phyloP scores from a whole-genome alignment of 2,888 invertebrate genomes.

The Eupithecia tripunctaria region DNA sequence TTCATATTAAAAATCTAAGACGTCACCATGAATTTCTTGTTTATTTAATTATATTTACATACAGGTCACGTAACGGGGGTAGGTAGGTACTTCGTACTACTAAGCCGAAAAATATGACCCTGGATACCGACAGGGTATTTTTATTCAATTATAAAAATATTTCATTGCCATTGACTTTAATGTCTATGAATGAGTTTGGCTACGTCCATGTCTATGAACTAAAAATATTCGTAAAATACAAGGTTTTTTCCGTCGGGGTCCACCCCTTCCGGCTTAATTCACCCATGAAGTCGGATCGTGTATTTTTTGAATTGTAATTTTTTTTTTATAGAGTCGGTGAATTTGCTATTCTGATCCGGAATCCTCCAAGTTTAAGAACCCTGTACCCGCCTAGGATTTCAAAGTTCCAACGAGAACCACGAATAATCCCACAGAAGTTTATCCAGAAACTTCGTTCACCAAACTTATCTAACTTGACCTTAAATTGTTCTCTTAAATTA shows the following conservation, averaged over 20 bases:
- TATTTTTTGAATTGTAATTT: not conserved
- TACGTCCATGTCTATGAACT: too few species aligned
- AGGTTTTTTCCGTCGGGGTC: not conserved
- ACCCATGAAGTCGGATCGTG: not conserved
- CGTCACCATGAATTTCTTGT: too few species aligned
- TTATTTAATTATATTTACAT: too few species aligned
- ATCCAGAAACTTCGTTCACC: slow-evolving; percentile 12
- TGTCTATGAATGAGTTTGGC: too few species aligned
- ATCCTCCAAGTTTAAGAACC: not conserved
- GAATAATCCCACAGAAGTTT: slow-evolving; percentile 11
- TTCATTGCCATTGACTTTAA: too few species aligned
- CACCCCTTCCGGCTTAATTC: too few species aligned
- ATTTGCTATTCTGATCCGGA: not conserved
- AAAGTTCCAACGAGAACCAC: slow-evolving; percentile 8
- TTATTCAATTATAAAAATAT: too few species aligned
- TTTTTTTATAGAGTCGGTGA: not conserved
- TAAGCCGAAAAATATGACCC: too few species aligned
- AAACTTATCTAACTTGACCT: slow-evolving; percentile 20
- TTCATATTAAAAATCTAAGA: too few species aligned
- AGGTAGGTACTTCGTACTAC: too few species aligned
- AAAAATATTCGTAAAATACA: not conserved
- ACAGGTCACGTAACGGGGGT: too few species aligned
- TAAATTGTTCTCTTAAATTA: slow-evolving; percentile 15
- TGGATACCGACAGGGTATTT: too few species aligned
- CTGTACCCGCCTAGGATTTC: slow-evolving; percentile 9